Base-by-base conservation (phyloP, 2,888 invertebrate species). In the Augochlorella aurata region DNA sequence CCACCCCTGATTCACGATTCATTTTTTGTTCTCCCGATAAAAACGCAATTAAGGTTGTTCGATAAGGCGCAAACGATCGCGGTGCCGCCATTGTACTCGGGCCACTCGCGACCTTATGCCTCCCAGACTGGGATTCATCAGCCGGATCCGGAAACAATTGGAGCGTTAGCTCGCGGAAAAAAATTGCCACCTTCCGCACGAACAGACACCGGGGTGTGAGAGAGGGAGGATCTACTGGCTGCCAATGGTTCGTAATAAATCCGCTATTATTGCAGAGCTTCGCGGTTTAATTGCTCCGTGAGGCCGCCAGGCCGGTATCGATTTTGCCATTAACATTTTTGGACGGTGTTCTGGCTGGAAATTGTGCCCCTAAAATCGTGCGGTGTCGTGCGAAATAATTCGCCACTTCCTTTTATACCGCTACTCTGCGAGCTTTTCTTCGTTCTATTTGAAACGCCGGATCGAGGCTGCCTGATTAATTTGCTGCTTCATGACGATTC, bases 11-110 rank as follows among this genome's bases (percentile, higher is more conserved):
- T 38, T 90, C 89, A 82, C 87, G 85, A 88, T 88, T 90, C 90
- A 92, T 92, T 92, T 92, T 92, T 92, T 90, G 88, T 86, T 87
- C 44, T 24, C 49, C 84, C 88, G 92, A 92, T 92, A 91, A 91
- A 92, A 92, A 91, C 89, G 91, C 89, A 92, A 92, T 92, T 92
- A 92, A 88, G 89, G 87, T 77, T 84, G 86, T 87, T 89, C 89
- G 90, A 92, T 92, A 91, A 92, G 89, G 87, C 85, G 88, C 83
- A 86, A 90, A 88, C 87, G 83, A 89, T 86, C 86, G 74, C 79
- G 44, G 54, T 63, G 58, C 73, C 74, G 66, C 80, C 80, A 82
- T 85, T 84, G 83, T 84, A 71, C 72, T 74, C 67, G 74, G 38
- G 78, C 74, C 79, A 72, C 77, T 73, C 69, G 74, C 74, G 69